phyloP scores from a whole-genome alignment of 2,888 invertebrate genomes.

The Phymatocera aterrima region DNA sequence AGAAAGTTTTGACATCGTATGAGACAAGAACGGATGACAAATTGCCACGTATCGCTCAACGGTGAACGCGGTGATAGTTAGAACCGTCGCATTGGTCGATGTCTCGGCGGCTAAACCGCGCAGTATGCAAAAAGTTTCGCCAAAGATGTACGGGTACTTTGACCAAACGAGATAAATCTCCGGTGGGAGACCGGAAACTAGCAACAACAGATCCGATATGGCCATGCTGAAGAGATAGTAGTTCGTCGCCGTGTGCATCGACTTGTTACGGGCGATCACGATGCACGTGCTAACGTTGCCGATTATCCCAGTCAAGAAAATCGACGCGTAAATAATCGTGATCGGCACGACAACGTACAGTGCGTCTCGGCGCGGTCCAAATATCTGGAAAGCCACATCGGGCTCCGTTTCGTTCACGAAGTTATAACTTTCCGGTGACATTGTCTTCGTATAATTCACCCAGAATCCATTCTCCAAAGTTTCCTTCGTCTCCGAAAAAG shows the following conservation, averaged over 20 bases:
- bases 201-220: slow-evolving; percentile 79
- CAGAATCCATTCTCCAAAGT: background rate
- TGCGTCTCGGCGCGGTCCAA: slow-evolving; percentile 68
- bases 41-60: slow-evolving; percentile 84
- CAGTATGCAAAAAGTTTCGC: slow-evolving; percentile 78
- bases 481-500: background rate
- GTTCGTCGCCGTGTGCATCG: slow-evolving; percentile 83
- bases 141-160: slow-evolving; percentile 76
- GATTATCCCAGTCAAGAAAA: slow-evolving; percentile 78
- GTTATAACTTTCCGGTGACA: background rate
- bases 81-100: slow-evolving; percentile 76
- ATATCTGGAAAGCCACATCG: background rate
- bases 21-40: slow-evolving; percentile 83
- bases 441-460: background rate
- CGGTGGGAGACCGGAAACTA: slow-evolving; percentile 78
- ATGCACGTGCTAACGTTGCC: slow-evolving; percentile 81
- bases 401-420: background rate
- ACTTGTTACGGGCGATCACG: slow-evolving; percentile 79
- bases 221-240: slow-evolving; percentile 81
- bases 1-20: slow-evolving; percentile 91
- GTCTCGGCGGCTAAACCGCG: slow-evolving; percentile 77
- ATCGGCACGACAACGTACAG: slow-evolving; percentile 75
- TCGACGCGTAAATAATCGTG: slow-evolving; percentile 77
- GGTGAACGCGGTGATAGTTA: slow-evolving; percentile 83
- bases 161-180: slow-evolving; percentile 77